Conservation (phyloP, 2,888 invertebrate species). For the Dichetophora obliterata region DNA sequence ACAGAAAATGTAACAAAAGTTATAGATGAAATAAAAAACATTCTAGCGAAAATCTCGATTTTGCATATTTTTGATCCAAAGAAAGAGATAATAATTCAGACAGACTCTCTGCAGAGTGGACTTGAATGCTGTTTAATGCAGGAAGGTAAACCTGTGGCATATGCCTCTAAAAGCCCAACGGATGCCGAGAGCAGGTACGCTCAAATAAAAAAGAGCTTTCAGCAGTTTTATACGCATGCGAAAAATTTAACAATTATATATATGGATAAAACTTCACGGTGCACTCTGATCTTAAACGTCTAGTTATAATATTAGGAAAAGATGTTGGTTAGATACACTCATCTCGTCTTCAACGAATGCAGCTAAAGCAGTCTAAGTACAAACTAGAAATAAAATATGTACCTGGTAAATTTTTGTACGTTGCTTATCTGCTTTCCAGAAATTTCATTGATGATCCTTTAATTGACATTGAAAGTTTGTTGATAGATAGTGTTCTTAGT, state of each 20-base stretch:
- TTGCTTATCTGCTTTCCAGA: slow-evolving; percentile 43
- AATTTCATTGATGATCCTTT: slow-evolving; percentile 33
- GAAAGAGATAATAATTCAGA: slow-evolving; percentile 36
- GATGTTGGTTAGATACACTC: slow-evolving; percentile 22
- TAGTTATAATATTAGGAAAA: slow-evolving; percentile 40
- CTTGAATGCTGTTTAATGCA: slow-evolving; percentile 48
- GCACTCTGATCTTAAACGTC: slow-evolving; percentile 40
- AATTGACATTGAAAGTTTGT: no score
- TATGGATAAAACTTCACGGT: slow-evolving; percentile 38
- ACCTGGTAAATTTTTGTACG: slow-evolving; percentile 37
- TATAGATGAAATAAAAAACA: slow-evolving; percentile 48
- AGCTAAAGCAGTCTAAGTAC: slow-evolving; percentile 36
- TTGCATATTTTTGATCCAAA: slow-evolving; percentile 25
- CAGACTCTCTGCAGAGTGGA: slow-evolving; percentile 44
- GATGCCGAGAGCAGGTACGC: slow-evolving; percentile 38
- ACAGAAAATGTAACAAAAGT: slow-evolving; percentile 40
- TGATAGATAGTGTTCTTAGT: no score
- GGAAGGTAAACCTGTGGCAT: slow-evolving; percentile 44
- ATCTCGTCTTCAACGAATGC: slow-evolving; percentile 37
- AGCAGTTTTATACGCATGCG: slow-evolving; percentile 44
- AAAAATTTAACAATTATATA: slow-evolving; percentile 47
- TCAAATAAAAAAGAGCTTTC: slow-evolving; percentile 50
- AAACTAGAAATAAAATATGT: slow-evolving; percentile 36
- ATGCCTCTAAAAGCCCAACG: slow-evolving; percentile 46
- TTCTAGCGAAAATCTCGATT: slow-evolving; percentile 49